Base-by-base conservation (phyloP, 1,140 invertebrate species). In the Planococcus citri region DNA sequence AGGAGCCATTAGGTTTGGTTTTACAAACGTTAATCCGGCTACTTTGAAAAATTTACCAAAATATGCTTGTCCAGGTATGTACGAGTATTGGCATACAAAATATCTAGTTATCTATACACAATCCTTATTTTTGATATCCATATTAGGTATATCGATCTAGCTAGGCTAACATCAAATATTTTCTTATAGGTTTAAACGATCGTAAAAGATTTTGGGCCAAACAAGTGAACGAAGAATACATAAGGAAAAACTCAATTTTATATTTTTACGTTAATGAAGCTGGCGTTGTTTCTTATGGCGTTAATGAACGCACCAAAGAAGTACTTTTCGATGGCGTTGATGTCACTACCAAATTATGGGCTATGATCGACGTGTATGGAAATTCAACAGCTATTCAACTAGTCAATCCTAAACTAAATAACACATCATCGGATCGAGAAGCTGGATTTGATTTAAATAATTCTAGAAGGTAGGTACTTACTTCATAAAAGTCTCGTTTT, bases 191-290 rank as follows among this genome's bases (percentile, higher is more conserved):
- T 81, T 81, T 98, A 41, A 97, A 95, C 17, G 95, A 94, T 79
- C 94, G 94, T 76, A 90, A 91, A 0, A 95, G 95, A 0, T 95
- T 94, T 80, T 98, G 95, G 95, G 95, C 95, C 0, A 98, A 98
- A 79, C 95, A 96, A 1, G 80, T 98, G 29, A 88, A 88, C 37
- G 95, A 98, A 80, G 82, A 92, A 70, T 93, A 92, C 78, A 94
- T 92, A 73, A 89, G 91, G 71, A 85, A 88, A 73, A 91, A 92
- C 75, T 88, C 90, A 70, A 83, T 97, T 51, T 79, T 99, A 0
- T 91, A 89, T 77, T 98, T 95, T 78, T 97, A 94, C 78, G 90
- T 95, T 4, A 95, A 88, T 27, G 84, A 86, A 0, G 84, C 87
- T 14, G 96, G 96, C 3, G 94, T 97, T 77, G 92, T 98, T 0